These are phyloP conservation scores for Xanthia togata DNA, from an alignment of 2,888 invertebrate species.

Conservation along the genomic window DNA sequence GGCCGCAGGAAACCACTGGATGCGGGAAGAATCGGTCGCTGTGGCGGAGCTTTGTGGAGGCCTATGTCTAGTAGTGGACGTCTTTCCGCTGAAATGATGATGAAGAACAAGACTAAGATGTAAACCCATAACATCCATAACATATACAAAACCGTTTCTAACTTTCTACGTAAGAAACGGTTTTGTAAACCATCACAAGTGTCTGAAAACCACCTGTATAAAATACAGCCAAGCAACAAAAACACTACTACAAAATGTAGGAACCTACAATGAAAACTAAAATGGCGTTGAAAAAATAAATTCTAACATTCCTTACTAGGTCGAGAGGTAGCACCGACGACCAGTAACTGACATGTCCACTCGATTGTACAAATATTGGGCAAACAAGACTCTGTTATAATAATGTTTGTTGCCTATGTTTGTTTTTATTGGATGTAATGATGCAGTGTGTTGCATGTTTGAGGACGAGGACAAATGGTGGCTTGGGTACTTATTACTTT, in stretches of 20 bases:
- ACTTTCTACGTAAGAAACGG: no score
- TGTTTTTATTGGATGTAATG: constrained; percentile 73
- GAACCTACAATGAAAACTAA: constrained; percentile 19
- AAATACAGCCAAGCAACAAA: background rate
- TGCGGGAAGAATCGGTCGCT: no score
- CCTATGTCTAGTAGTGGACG: no score
- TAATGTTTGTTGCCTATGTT: constrained; percentile 76
- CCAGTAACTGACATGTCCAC: constrained; percentile 67
- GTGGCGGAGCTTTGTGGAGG: no score
- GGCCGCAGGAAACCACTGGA: no score
- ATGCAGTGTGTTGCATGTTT: constrained; percentile 67
- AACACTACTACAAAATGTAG: constrained; percentile 8
- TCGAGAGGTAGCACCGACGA: constrained; percentile 56
- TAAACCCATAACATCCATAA: background rate
- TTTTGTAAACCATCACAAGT: background rate
- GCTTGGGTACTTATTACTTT: background rate
- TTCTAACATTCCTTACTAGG: constrained; percentile 51
- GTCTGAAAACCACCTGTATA: background rate
- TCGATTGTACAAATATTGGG: constrained; percentile 80
- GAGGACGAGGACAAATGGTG: constrained; percentile 37
- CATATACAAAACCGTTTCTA: no score
- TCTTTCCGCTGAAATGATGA: no score
- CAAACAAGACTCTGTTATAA: constrained; percentile 75
- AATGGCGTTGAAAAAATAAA: constrained; percentile 45
- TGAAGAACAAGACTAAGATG: background rate